Conservation (phyloP, 1,140 invertebrate species). For the Drosophila biarmipes region DNA sequence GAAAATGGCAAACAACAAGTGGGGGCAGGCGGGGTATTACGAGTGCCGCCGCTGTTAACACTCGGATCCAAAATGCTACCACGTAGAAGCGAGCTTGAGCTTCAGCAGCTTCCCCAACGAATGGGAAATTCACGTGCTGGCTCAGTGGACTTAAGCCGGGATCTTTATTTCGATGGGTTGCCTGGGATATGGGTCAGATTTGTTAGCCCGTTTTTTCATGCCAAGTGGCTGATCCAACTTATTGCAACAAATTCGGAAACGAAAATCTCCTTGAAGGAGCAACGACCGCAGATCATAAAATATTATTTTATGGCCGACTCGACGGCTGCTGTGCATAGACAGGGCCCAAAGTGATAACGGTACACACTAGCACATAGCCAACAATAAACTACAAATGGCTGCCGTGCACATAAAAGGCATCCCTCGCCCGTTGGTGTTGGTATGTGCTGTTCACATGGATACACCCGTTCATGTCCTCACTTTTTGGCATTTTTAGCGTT, state of each 20-base stretch:
- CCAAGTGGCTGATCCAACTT: constrained; percentile 22
- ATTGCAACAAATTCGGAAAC: constrained; percentile 53
- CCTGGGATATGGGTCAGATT: constrained; percentile 37
- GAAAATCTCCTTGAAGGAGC: constrained; percentile 27
- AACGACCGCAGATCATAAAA: constrained; percentile 65
- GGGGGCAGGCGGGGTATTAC: constrained; percentile 3
- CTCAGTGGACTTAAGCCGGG: constrained; percentile 49
- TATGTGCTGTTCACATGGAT: constrained; percentile 8
- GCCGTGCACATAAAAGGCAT: constrained; percentile 64
- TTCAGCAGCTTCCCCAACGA: not conserved
- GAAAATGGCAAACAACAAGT: constrained; percentile 57
- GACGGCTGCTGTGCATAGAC: constrained; percentile 44
- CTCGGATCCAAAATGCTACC: constrained; percentile 41
- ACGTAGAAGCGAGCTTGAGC: constrained; percentile 47
- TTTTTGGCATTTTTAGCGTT: constrained; percentile 66
- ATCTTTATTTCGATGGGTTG: constrained; percentile 34
- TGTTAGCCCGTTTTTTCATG: constrained; percentile 18
- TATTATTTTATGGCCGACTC: constrained; percentile 61
- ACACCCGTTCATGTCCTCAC: constrained; percentile 47
- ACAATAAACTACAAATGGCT: constrained; percentile 72
- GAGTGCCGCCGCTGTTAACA: constrained; percentile 40
- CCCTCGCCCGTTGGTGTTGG: constrained; percentile 16
- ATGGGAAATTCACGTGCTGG: constrained; percentile 45
- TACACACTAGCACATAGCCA: constrained; percentile 21
- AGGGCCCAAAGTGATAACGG: constrained; percentile 52